Conservation (phyloP, 2,797 vertebrate species). For the Manis javanica region DNA sequence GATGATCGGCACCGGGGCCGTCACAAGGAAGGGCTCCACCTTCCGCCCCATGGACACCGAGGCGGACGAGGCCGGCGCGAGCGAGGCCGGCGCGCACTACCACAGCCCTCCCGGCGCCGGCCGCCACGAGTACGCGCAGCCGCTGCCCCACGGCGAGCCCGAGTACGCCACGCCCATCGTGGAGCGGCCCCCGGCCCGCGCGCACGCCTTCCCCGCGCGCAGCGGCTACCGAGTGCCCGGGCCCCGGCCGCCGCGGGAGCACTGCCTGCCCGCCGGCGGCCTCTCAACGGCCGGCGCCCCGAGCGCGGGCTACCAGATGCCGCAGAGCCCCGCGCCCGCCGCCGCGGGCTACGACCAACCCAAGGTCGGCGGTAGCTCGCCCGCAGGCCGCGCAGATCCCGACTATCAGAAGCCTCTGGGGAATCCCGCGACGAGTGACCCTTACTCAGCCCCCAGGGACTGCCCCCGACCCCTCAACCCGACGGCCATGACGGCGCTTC, state of each 20-base stretch:
- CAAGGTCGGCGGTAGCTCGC: constrained; percentile 78
- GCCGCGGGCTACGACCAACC: constrained; percentile 89
- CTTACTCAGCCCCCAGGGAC: constrained; percentile 89
- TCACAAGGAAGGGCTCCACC: constrained; percentile 92
- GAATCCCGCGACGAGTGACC: constrained; percentile 72
- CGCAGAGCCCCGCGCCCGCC: constrained; percentile 81
- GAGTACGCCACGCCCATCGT: constrained; percentile 94
- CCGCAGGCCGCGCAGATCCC: constrained; percentile 61
- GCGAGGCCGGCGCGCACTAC: constrained; percentile 87
- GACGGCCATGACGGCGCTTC: constrained; percentile 84
- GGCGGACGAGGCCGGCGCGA: constrained; percentile 75
- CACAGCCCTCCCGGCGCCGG: constrained; percentile 87
- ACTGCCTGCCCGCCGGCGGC: constrained; percentile 83
- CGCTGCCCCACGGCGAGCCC: constrained; percentile 89
- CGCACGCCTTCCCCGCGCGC: constrained; percentile 85
- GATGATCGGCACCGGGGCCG: constrained; percentile 91
- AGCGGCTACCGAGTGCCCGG: constrained; percentile 88
- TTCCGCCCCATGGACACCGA: constrained; percentile 92
- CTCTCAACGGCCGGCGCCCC: constrained; percentile 76
- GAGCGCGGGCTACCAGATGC: constrained; percentile 86
- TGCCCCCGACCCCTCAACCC: constrained; percentile 85
- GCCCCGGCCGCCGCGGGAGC: constrained; percentile 80
- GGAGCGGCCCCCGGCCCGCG: constrained; percentile 87
- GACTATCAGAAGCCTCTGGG: constrained; percentile 86
- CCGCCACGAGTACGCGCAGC: constrained; percentile 90